Evolutionary conservation across 2,888 invertebrate genomes (phyloP).

Genomic region (Cistogaster globosa): DNA sequence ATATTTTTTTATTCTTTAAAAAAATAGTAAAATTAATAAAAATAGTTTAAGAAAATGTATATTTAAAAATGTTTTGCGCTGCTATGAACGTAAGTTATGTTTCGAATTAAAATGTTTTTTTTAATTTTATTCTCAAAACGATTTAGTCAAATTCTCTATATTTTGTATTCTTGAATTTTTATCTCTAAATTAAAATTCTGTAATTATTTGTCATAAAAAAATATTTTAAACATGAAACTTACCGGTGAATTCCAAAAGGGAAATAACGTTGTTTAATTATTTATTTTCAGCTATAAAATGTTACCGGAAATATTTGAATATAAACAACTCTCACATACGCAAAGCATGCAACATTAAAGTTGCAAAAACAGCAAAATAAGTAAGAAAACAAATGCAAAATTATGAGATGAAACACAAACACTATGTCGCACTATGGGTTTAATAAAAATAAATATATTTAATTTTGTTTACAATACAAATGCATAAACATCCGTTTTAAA

Average conservation of each 20-base stretch:
- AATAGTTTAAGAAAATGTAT: too few relatives aligned
- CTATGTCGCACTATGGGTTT: slow-evolving; percentile 54
- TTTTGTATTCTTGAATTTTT: too few relatives aligned
- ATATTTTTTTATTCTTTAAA: too few relatives aligned
- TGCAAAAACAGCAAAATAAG: slow-evolving; percentile 52
- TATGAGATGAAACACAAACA: slow-evolving; percentile 23
- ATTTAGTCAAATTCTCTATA: too few relatives aligned
- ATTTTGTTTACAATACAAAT: slow-evolving; percentile 57
- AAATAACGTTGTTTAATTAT: slow-evolving; percentile 38
- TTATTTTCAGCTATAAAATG: slow-evolving; percentile 58
- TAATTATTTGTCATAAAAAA: too few relatives aligned
- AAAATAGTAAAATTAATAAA: too few relatives aligned
- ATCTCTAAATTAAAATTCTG: too few relatives aligned
- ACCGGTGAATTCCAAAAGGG: slow-evolving; percentile 27
- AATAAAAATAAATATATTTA: slow-evolving; percentile 2
- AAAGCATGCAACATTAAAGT: slow-evolving; percentile 40
- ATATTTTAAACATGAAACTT: slow-evolving; percentile 5
- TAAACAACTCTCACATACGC: slow-evolving; percentile 60
- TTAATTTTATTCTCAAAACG: too few relatives aligned
- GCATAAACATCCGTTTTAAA: slow-evolving; percentile 67
- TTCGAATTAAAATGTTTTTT: too few relatives aligned
- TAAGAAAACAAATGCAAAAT: slow-evolving; percentile 46
- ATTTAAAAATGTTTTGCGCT: too few relatives aligned
- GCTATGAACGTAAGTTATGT: too few relatives aligned
- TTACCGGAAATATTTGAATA: slow-evolving; percentile 67